Evolutionary conservation across 2,888 invertebrate genomes (phyloP).

Genomic region (Dolomedes plantarius): DNA sequence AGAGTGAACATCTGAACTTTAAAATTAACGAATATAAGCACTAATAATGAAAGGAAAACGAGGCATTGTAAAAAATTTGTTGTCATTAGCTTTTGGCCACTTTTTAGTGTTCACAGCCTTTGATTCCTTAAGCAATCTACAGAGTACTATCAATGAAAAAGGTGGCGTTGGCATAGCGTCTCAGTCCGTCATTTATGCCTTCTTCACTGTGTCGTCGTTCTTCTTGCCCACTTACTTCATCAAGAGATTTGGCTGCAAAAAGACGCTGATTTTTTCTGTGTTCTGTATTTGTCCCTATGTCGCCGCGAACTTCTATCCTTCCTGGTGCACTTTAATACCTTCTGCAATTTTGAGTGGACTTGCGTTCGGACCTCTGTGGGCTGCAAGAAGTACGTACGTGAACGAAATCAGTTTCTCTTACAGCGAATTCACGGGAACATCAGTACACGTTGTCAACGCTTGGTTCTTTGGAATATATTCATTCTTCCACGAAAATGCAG

Average conservation of each 20-base stretch:
- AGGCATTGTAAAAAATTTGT: conserved; percentile 91
- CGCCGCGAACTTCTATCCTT: conserved; percentile 64
- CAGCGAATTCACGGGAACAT: conserved; percentile 27
- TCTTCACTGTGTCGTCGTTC: conserved; percentile 90
- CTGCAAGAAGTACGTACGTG: conserved; percentile 71
- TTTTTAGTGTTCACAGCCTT: conserved; percentile 98
- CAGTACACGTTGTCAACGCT: conserved; percentile 58
- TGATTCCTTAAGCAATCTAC: conserved; percentile 95
- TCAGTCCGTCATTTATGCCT: conserved; percentile 90
- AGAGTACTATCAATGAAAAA: conserved; percentile 90
- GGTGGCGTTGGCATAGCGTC: conserved; percentile 94
- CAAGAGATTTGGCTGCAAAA: conserved; percentile 70
- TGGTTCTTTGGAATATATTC: conserved; percentile 72
- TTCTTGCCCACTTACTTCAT: conserved; percentile 85
- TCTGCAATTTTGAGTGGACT: conserved; percentile 66
- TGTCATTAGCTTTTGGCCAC: conserved; percentile 92
- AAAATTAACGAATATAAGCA: too few species aligned
- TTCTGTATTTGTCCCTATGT: conserved; percentile 69
- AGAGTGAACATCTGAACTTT: too few species aligned
- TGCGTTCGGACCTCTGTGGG: conserved; percentile 71
- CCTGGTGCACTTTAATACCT: conserved; percentile 64
- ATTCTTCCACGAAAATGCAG: conserved; percentile 87
- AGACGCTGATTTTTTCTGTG: conserved; percentile 59
- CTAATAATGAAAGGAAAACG: conserved; percentile 2
- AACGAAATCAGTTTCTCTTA: conserved; percentile 65